A percentile compares a stretch with the other conserved stretches of the same genome.
These are phyloP conservation scores for Hydropsyche tenuis DNA, from an alignment of 1,140 invertebrate genomes.

Conservation along the genomic window DNA sequence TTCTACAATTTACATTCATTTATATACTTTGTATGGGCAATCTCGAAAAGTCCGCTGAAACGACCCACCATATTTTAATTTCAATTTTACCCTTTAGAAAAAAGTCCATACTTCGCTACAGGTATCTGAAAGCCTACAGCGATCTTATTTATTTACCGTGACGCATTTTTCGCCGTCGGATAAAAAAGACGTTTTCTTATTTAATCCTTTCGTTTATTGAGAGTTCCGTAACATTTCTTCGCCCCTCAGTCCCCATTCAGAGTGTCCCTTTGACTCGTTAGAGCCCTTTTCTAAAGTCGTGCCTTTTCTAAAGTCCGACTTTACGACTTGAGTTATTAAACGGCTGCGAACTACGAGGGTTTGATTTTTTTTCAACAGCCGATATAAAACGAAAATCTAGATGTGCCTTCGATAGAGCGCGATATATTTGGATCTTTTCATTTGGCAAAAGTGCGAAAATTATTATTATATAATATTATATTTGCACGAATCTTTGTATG, in stretches of 20 bases:
- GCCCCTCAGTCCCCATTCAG: constrained; percentile 11
- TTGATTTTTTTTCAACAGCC: too few species aligned
- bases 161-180: background rate
- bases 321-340: background rate
- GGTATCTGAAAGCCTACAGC: too few species aligned
- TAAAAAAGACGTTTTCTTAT: constrained; percentile 20
- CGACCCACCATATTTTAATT: background rate
- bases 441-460: too few species aligned
- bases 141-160: too few species aligned
- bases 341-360: too few species aligned
- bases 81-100: background rate
- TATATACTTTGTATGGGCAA: background rate
- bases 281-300: background rate
- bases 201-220: constrained; percentile 22
- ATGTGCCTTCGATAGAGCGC: too few species aligned
- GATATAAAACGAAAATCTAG: too few species aligned
- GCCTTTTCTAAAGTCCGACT: constrained; percentile 9
- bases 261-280: constrained; percentile 9
- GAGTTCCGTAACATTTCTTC: background rate
- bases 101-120: too few species aligned
- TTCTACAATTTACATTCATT: too few species aligned
- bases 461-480: too few species aligned
- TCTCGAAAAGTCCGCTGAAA: background rate
- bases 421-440: too few species aligned
- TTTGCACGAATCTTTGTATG: too few species aligned